phyloP scores from a whole-genome alignment of 2,113 vertebrate species.

The Microcebus lehilahytsara region DNA sequence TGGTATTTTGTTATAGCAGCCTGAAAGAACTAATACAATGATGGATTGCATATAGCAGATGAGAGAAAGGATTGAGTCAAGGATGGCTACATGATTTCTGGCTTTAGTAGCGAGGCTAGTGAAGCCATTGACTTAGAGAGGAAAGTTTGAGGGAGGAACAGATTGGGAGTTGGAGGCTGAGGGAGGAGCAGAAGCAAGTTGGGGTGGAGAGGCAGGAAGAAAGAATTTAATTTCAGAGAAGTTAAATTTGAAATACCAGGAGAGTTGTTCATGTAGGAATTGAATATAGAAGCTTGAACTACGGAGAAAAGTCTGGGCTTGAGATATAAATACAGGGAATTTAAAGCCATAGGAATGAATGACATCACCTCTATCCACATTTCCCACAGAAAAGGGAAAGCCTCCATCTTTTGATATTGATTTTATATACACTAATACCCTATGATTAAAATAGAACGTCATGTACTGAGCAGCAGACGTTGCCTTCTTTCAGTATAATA shows the following conservation, averaged over 20 bases:
- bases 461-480: not conserved
- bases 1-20: not conserved
- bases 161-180: slow-evolving; percentile 74
- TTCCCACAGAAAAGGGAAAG: slow-evolving; percentile 11
- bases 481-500: not conserved
- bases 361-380: slow-evolving; percentile 54
- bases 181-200: slow-evolving; percentile 67
- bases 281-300: slow-evolving; percentile 74
- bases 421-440: slow-evolving; percentile 5
- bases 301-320: slow-evolving; percentile 55
- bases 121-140: slow-evolving; percentile 52
- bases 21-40: not conserved
- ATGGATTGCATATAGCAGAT: not conserved
- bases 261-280: slow-evolving; percentile 67
- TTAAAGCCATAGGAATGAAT: slow-evolving; percentile 58
- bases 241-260: slow-evolving; percentile 76
- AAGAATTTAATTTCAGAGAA: slow-evolving; percentile 76
- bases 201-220: slow-evolving; percentile 65
- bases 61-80: not conserved
- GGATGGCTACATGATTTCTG: not conserved
- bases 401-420: slow-evolving; percentile 39
- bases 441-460: slow-evolving; percentile 6
- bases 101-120: slow-evolving; percentile 10
- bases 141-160: slow-evolving; percentile 52
- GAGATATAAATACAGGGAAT: slow-evolving; percentile 61